Base-by-base conservation (phyloP, 1,140 invertebrate species). In the Muscidifurax raptorellus region DNA sequence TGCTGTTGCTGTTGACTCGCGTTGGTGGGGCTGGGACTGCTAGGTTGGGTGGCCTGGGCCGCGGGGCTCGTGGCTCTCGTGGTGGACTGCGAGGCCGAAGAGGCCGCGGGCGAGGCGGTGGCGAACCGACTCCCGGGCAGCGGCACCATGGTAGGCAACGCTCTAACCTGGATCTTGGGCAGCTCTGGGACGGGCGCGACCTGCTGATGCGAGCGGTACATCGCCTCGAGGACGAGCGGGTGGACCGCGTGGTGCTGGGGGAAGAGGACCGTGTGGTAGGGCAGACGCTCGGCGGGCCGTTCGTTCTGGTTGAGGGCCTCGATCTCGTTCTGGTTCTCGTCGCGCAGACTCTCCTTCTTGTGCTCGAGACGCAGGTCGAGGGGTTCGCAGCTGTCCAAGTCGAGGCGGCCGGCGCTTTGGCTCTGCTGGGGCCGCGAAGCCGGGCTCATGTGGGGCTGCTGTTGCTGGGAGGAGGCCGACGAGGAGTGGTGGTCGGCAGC, bases 331-430 rank as follows among this genome's bases (percentile, higher is more conserved):
- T 93, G 90, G 90, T 97, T 97, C 90, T 97, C 96, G 91, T 97
- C 96, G 88, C 96, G 95, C 9, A 96, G 88, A 18, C 94, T 92
- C 82, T 92, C 90, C 89, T 97, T 96, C 89, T 97, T 98, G 90
- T 96, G 96, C 69, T 96, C 96, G 69, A 98, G 94, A 85, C 97
- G 94, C 13, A 98, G 94, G 90, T 98, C 97, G 71, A 98, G 92
- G 3, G 97, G 97, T 89, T 95, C 94, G 77, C 90, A 91, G 59
- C 94, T 92, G 47, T 94, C 93, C 64, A 89, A 82, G 0, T 92
- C 91, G 6, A 89, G 85, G 7, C 77, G 47, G 32, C 30, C 9
- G 52, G 44, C 36, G 13, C 52, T 13, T 7, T 90, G 89, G 22
- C 88, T 81, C 30, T 89, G 90, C 10, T 90, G 90, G 76, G 90